Conservation (phyloP, 1,140 invertebrate genomes). For the Diplogasteroides magnus region DNA sequence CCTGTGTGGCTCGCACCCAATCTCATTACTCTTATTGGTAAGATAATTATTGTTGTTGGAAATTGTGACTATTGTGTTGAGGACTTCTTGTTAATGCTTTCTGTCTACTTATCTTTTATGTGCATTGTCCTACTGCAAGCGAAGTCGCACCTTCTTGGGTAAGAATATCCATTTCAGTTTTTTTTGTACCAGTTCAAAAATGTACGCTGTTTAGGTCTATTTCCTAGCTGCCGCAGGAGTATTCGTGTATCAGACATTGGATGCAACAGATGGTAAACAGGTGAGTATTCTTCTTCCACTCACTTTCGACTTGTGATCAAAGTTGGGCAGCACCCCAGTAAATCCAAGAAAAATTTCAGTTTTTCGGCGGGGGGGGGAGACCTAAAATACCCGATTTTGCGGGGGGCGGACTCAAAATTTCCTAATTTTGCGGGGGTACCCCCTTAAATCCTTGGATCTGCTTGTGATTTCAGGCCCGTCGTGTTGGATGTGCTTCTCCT, state of each 20-base stretch:
- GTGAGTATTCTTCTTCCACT: too few species aligned
- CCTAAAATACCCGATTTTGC: too few species aligned
- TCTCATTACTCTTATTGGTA: constrained; percentile 81
- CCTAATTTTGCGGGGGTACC: too few species aligned
- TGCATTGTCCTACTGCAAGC: constrained; percentile 70
- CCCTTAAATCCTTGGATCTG: too few species aligned
- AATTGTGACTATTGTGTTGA: not conserved
- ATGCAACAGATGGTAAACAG: constrained; percentile 84
- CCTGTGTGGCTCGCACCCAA: constrained; percentile 94
- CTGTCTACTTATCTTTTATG: constrained; percentile 82
- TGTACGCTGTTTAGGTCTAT: constrained; percentile 76
- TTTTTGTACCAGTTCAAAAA: constrained; percentile 56
- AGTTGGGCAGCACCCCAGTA: too few species aligned
- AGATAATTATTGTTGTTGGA: not conserved
- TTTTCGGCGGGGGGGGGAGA: too few species aligned
- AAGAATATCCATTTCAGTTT: not conserved
- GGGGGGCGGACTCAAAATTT: too few species aligned
- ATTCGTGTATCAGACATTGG: constrained; percentile 95
- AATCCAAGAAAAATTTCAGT: too few species aligned
- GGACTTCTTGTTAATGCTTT: constrained; percentile 82
- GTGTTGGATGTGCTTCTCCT: constrained; percentile 82
- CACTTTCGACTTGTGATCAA: too few species aligned
- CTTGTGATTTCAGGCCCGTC: constrained; percentile 88
- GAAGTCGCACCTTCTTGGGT: constrained; percentile 32
- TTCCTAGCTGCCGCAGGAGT: constrained; percentile 83